Base-by-base conservation (phyloP, 2,113 vertebrate species). In the Hydropotes inermis region DNA sequence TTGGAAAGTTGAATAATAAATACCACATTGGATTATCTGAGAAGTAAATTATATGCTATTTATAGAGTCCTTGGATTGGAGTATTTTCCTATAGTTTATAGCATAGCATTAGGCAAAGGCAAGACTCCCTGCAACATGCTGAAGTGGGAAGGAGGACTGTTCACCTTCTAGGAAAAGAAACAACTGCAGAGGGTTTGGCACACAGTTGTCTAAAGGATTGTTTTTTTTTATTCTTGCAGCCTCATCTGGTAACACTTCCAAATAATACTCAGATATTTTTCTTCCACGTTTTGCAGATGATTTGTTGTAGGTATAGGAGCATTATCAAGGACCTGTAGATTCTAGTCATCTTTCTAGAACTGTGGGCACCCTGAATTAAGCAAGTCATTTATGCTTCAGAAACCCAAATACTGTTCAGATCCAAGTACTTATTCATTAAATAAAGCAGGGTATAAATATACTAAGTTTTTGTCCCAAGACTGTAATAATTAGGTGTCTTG, bases 191-290 rank as follows among this genome's bases (percentile, higher is more conserved):
- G 55, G 28, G 15, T n/a, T 52, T 1, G 1, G 33, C 16, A 23
- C n/a, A 21, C 25, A 43, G 5, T 91, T 86, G 7, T 61, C 13
- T 33, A 45, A 97, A 74, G 47, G 21, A 58, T 57, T 54, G 15
- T 52, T 57, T 25, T 61, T 21, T 33, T 50, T n/a, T 57, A 39
- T 54, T 93, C 43, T 82, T 95, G 93, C 9, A 81, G n/a, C 39
- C 12, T 5, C 13, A 33, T 67, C 57, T 76, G 11, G 9, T 95
- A 81, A 27, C 39, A 39, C 50, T 64, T 93, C 16, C 87, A 45
- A 97, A 61, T 94, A 89, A 97, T 94, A 96, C 6, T 1, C 11
- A 33, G 27, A 1, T 76, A 15, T 58, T 96, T 95, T 93, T 85
- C 60, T 97, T 93, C 47, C 55, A 50, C 5, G 54, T 87, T 70